A percentile compares a stretch with the other conserved stretches of the same genome.
These are phyloP conservation scores for Rugalucina vietnamica DNA, from an alignment of 2,888 invertebrate genomes.

Conservation along the genomic window DNA sequence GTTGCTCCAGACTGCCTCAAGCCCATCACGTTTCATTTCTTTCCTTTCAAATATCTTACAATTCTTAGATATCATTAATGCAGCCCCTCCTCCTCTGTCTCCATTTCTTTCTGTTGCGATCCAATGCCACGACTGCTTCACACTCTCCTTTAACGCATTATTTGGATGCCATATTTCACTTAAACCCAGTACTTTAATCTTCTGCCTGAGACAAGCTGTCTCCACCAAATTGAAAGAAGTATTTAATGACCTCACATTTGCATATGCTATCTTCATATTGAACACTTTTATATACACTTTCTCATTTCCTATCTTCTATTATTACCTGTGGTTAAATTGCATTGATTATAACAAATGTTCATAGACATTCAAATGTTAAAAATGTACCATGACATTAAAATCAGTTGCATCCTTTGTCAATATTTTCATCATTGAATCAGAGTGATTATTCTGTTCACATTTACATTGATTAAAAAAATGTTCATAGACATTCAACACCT, in stretches of 20 bases:
- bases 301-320: too few species aligned
- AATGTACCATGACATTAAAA: too few species aligned
- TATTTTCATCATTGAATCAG: too few species aligned
- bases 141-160: neutral
- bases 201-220: neutral
- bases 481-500: too few species aligned
- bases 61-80: constrained; percentile 10
- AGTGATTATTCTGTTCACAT: too few species aligned
- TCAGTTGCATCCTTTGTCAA: too few species aligned
- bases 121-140: constrained; percentile 26
- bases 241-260: constrained; percentile 19
- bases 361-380: too few species aligned
- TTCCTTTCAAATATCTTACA: constrained; percentile 23
- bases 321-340: too few species aligned
- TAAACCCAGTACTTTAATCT: constrained; percentile 11
- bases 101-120: neutral
- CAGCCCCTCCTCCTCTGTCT: constrained; percentile 16
- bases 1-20: constrained; percentile 33
- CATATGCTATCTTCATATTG: constrained; percentile 17
- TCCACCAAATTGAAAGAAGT: constrained; percentile 20
- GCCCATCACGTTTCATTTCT: neutral
- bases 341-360: too few species aligned
- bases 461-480: too few species aligned
- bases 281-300: too few species aligned
- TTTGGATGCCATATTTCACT: constrained; percentile 30